Evolutionary conservation across 1,140 invertebrate species (phyloP).

Genomic region (Dreissena polymorpha): DNA sequence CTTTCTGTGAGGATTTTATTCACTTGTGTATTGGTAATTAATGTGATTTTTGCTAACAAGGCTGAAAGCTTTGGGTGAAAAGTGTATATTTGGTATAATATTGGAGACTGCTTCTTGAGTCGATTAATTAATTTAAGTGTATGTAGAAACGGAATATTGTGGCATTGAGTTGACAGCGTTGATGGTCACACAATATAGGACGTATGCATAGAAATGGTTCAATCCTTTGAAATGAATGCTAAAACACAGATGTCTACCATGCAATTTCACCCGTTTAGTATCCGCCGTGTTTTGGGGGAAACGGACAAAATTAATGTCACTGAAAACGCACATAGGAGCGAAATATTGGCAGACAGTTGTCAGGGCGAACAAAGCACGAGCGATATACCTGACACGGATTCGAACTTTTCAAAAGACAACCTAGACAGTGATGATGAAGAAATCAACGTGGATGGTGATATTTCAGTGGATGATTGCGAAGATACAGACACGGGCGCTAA

Average conservation of each 20-base stretch:
- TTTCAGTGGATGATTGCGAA: conserved; percentile 22
- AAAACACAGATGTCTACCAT: conserved; percentile 8
- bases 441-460: conserved; percentile 4
- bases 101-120: too few species aligned
- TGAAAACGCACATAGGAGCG: too few species aligned
- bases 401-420: conserved; percentile 36
- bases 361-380: too few species aligned
- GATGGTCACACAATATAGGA: too few species aligned
- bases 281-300: conserved; percentile 48
- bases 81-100: not conserved
- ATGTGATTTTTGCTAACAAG: conserved; percentile 1
- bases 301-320: conserved; percentile 2
- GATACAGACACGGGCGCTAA: conserved; percentile 9
- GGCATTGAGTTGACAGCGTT: too few species aligned
- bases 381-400: too few species aligned
- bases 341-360: too few species aligned
- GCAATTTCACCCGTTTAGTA: conserved; percentile 51
- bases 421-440: conserved; percentile 49
- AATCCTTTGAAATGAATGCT: conserved; percentile 33
- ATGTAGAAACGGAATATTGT: too few species aligned
- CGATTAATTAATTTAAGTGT: too few species aligned
- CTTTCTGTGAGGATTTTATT: not conserved
- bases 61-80: not conserved
- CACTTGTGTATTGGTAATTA: not conserved
- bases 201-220: conserved; percentile 30